Evolutionary conservation across 2,113 vertebrate genomes (phyloP).

Genomic region (Arothron firmamentum): DNA sequence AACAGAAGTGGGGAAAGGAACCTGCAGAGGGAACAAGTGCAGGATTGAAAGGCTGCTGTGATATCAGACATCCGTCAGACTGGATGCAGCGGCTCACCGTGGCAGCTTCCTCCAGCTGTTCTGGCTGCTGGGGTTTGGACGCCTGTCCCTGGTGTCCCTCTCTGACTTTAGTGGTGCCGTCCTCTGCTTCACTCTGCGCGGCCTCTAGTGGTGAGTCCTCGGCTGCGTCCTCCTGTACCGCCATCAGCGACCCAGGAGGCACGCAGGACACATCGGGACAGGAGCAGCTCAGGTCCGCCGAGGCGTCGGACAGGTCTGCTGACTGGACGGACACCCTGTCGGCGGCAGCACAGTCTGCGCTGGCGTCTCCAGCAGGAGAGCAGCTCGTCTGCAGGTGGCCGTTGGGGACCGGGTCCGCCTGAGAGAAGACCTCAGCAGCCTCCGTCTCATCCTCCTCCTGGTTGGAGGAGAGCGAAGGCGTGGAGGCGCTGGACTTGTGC

Average conservation of each 20-base stretch:
- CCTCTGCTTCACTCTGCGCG: constrained; percentile 22
- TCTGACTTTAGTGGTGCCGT: constrained; percentile 31
- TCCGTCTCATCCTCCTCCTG: constrained; percentile 68
- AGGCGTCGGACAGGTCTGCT: constrained; percentile 51
- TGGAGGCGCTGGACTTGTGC: constrained; percentile 65
- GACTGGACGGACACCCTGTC: constrained; percentile 54
- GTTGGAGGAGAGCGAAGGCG: constrained; percentile 66
- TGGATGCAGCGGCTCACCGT: constrained; percentile 73
- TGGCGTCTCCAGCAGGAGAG: constrained; percentile 81
- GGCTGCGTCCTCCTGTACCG: background rate
- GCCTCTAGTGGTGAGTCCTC: constrained; percentile 16
- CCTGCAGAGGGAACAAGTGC: constrained; percentile 61
- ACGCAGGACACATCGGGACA: constrained; percentile 39
- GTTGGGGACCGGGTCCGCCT: constrained; percentile 72
- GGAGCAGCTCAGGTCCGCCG: constrained; percentile 36
- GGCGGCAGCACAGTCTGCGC: constrained; percentile 71
- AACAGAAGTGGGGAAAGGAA: constrained; percentile 82
- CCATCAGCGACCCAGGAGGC: constrained; percentile 3
- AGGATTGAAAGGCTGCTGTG: background rate
- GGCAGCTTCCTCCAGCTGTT: constrained; percentile 76
- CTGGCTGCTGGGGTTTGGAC: constrained; percentile 81
- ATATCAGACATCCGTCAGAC: background rate
- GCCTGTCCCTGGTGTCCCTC: constrained; percentile 57
- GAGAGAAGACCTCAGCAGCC: constrained; percentile 45
- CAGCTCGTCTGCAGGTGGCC: constrained; percentile 82